A percentile compares a stretch with the other conserved stretches of the same genome.
phyloP scores from a whole-genome alignment of 2,888 invertebrate genomes.

The Lasioglossum morio region DNA sequence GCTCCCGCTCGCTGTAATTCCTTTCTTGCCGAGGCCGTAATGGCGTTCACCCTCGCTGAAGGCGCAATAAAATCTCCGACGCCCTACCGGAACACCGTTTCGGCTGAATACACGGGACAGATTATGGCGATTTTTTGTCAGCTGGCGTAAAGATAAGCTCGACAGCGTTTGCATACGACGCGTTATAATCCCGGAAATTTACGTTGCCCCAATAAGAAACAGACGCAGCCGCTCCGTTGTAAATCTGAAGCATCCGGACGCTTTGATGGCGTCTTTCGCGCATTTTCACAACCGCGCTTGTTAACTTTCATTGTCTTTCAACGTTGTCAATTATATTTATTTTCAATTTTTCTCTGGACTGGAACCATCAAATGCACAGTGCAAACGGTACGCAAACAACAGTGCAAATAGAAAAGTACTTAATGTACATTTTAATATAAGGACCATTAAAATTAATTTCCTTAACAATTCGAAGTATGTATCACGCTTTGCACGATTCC shows the following conservation, averaged over 20 bases:
- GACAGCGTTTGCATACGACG: constrained; percentile 12
- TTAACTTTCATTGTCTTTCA: neutral
- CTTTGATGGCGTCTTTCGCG: neutral
- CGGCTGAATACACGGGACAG: constrained; percentile 30
- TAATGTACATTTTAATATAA: neutral
- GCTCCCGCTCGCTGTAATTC: constrained; percentile 41
- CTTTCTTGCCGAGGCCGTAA: constrained; percentile 56
- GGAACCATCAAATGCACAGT: neutral
- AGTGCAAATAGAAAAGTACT: neutral
- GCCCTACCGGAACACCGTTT: constrained; percentile 36
- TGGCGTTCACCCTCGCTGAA: constrained; percentile 49
- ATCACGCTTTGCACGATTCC: neutral
- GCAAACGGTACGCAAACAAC: neutral
- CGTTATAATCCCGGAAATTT: constrained; percentile 5
- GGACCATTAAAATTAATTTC: neutral
- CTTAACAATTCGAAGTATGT: neutral
- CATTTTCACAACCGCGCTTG: neutral
- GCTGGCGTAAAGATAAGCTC: constrained; percentile 30
- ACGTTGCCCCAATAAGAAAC: neutral
- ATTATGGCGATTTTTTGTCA: constrained; percentile 35
- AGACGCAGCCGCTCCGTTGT: neutral
- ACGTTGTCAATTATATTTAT: neutral
- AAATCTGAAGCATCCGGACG: neutral
- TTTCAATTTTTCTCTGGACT: neutral
- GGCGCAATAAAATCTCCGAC: constrained; percentile 63